A percentile compares a stretch with the other conserved stretches of the same genome.
phyloP scores from a whole-genome alignment of 2,113 vertebrate genomes.

The Caloenas nicobarica region DNA sequence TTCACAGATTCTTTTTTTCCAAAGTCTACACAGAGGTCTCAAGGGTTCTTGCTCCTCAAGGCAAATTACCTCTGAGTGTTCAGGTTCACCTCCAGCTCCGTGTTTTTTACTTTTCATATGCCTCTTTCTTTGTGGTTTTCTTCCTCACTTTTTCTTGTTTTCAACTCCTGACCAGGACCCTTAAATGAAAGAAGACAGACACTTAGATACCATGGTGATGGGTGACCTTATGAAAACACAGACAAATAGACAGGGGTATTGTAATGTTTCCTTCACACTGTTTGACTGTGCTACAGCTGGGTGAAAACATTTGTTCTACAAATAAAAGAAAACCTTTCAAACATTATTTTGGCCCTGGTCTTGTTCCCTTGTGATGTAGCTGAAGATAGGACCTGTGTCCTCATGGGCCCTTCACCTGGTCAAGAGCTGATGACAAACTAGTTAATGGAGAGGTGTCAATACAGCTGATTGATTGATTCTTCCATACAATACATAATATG shows the following conservation, averaged over 20 bases:
- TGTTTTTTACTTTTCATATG: conserved; percentile 25
- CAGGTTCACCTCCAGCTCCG: background rate
- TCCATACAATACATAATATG: background rate
- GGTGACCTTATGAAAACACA: conserved; percentile 60
- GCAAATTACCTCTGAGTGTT: conserved; percentile 58
- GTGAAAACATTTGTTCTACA: conserved; percentile 59
- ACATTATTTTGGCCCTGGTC: background rate
- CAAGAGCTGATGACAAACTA: background rate
- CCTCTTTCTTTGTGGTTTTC: conserved; percentile 42
- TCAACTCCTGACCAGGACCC: conserved; percentile 31
- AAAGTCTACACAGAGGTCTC: conserved; percentile 33
- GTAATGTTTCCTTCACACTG: conserved; percentile 19
- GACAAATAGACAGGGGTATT: conserved; percentile 26
- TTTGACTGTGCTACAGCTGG: conserved; percentile 1
- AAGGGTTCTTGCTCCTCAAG: conserved; percentile 58
- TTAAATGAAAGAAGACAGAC: conserved; percentile 58
- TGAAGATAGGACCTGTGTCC: background rate
- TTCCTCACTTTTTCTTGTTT: conserved; percentile 35
- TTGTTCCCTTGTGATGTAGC: background rate
- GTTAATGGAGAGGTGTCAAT: background rate
- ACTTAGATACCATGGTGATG: conserved; percentile 23
- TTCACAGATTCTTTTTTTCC: conserved; percentile 54
- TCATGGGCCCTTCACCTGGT: background rate
- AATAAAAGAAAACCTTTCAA: conserved; percentile 51
- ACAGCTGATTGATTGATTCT: background rate